Percentiles rank a stretch among this genome's conserved stretches.
Conservation (phyloP, 2,888 invertebrate genomes). For the Machimus atricapillus region DNA sequence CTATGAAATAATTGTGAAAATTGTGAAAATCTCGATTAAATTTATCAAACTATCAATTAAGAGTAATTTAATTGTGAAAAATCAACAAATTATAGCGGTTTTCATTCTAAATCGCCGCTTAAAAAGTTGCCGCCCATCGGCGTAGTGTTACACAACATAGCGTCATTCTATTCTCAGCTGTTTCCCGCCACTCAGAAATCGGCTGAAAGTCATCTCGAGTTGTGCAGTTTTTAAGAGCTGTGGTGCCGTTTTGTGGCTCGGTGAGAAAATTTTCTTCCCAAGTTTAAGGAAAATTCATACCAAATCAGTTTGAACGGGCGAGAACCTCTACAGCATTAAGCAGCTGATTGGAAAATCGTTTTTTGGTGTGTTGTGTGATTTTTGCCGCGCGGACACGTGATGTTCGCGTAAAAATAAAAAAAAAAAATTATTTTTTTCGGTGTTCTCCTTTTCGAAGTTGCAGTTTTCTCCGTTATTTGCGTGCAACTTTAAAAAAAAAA, state of each 20-base stretch:
- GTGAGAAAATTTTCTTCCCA: constrained; percentile 31
- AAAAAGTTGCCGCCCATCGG: constrained; percentile 50
- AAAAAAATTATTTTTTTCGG: background rate
- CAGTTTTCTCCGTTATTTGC: background rate
- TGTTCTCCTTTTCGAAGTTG: background rate
- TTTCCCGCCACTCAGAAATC: constrained; percentile 74
- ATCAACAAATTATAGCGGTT: background rate
- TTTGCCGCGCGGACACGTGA: constrained; percentile 13
- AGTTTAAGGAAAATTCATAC: background rate
- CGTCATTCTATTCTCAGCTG: constrained; percentile 69
- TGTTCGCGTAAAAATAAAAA: constrained; percentile 2
- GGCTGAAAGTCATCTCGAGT: constrained; percentile 67
- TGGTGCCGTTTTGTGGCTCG: constrained; percentile 47
- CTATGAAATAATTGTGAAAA: constrained; percentile 3
- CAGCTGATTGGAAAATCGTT: constrained; percentile 26
- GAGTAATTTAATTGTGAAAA: background rate
- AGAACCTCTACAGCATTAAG: constrained; percentile 28
- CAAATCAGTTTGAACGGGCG: constrained; percentile 19
- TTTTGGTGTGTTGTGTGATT: background rate
- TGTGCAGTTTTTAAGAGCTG: constrained; percentile 57
- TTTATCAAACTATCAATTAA: background rate
- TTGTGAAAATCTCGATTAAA: background rate
- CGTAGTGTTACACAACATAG: constrained; percentile 62
- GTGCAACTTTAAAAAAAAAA: background rate
- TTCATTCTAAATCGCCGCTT: background rate